Evolutionary conservation across 2,113 vertebrate species (phyloP).

Genomic region (Poicephalus gulielmi): DNA sequence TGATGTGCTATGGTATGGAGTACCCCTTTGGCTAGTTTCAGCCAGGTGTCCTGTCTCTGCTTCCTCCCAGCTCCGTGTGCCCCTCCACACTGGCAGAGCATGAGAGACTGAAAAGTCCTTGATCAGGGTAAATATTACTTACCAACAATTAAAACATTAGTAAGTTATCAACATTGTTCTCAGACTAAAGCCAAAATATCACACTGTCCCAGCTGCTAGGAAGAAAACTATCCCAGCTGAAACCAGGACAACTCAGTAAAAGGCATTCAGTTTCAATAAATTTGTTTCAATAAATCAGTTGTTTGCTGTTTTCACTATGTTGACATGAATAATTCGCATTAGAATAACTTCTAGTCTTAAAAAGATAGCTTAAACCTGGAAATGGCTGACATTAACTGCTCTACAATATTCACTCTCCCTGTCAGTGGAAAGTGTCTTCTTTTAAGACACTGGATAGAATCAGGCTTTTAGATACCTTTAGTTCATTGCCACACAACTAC

Average conservation of each 20-base stretch:
- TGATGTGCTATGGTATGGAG: neutral
- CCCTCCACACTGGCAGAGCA: neutral
- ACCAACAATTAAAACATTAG: neutral
- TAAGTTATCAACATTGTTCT: neutral
- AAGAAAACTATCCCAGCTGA: neutral
- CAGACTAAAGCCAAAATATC: neutral
- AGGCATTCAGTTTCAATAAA: fast-evolving
- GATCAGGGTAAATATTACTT: neutral
- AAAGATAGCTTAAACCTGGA: neutral
- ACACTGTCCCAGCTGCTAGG: neutral
- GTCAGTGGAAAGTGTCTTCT: neutral
- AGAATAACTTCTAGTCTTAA: neutral
- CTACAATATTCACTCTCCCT: neutral
- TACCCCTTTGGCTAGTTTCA: neutral
- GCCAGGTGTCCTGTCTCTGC: neutral
- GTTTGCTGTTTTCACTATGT: neutral
- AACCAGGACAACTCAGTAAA: neutral
- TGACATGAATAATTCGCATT: neutral
- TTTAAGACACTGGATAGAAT: neutral
- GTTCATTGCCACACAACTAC: neutral
- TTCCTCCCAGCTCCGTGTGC: neutral
- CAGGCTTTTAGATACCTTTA: neutral
- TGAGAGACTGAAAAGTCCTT: neutral
- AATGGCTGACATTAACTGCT: neutral
- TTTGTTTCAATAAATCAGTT: too few species aligned